Percentiles rank a stretch among this genome's conserved stretches.
phyloP scores from a whole-genome alignment of 2,113 vertebrate genomes.

The Perccottus glenii region DNA sequence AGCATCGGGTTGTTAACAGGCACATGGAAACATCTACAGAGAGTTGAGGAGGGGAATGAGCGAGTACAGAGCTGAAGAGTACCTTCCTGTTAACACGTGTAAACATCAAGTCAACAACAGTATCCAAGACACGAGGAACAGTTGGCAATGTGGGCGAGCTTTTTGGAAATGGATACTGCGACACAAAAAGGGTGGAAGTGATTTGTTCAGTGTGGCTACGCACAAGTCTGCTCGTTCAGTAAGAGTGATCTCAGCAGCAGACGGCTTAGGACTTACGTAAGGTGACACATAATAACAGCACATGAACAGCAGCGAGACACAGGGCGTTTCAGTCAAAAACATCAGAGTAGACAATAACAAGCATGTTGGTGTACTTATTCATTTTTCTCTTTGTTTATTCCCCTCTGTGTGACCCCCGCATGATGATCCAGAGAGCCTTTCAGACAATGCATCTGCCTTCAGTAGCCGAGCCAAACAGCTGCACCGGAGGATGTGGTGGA shows the following conservation, averaged over 20 bases:
- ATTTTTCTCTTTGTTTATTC: slow-evolving; percentile 13
- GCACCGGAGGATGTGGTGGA: slow-evolving; percentile 97
- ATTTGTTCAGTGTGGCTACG: slow-evolving; percentile 9
- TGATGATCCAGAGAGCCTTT: slow-evolving; percentile 88
- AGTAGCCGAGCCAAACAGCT: slow-evolving; percentile 98
- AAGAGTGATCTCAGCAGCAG: slow-evolving; percentile 23
- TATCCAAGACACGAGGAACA: slow-evolving; percentile 36
- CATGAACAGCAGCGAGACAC: slow-evolving; percentile 16
- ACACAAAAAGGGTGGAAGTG: slow-evolving; percentile 13
- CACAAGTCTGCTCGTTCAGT: background rate
- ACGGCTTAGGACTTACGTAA: slow-evolving; percentile 54
- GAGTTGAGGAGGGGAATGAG: slow-evolving; percentile 20
- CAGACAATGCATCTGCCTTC: slow-evolving; percentile 97
- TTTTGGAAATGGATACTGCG: background rate
- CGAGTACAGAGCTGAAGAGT: background rate
- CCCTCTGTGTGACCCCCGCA: slow-evolving; percentile 29
- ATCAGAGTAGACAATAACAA: slow-evolving; percentile 6
- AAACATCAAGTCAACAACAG: slow-evolving; percentile 54
- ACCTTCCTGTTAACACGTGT: slow-evolving; percentile 19
- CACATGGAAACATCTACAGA: slow-evolving; percentile 34
- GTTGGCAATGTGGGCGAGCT: background rate
- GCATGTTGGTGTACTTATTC: background rate
- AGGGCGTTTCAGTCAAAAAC: slow-evolving; percentile 6
- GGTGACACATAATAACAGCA: slow-evolving; percentile 17
- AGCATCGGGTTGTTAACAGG: slow-evolving; percentile 33